Conservation (phyloP, 2,113 vertebrate species). For the Sprattus sprattus region DNA sequence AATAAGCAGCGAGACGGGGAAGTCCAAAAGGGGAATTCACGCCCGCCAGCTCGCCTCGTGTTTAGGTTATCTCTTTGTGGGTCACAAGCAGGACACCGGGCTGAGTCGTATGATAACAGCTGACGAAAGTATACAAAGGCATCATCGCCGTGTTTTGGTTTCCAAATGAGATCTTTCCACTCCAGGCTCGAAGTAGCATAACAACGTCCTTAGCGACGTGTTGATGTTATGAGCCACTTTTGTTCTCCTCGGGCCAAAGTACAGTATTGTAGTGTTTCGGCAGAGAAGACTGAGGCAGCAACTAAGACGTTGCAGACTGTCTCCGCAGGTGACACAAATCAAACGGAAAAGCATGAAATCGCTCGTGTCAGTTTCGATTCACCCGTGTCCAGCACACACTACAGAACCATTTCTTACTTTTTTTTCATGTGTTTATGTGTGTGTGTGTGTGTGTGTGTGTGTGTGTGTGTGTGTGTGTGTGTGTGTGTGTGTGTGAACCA, state of each 20-base stretch:
- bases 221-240: neutral
- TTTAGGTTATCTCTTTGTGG: neutral
- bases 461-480: neutral
- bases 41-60: neutral
- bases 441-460: neutral
- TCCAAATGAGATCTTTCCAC: neutral
- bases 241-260: neutral
- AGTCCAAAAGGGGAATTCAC: neutral
- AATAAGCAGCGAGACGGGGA: neutral
- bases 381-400: neutral
- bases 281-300: neutral
- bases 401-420: conserved; percentile 66
- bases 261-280: neutral
- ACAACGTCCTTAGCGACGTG: neutral
- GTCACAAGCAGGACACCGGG: neutral
- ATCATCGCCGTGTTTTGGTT: neutral
- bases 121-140: neutral
- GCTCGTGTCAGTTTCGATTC: neutral
- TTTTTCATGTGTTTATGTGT: neutral
- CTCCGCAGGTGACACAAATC: neutral
- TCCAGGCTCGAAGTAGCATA: neutral
- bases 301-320: neutral
- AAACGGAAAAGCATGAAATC: neutral
- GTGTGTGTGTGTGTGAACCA: neutral
- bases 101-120: neutral